Conservation (phyloP, 2,113 vertebrate genomes). For the Eidolon helvum region DNA sequence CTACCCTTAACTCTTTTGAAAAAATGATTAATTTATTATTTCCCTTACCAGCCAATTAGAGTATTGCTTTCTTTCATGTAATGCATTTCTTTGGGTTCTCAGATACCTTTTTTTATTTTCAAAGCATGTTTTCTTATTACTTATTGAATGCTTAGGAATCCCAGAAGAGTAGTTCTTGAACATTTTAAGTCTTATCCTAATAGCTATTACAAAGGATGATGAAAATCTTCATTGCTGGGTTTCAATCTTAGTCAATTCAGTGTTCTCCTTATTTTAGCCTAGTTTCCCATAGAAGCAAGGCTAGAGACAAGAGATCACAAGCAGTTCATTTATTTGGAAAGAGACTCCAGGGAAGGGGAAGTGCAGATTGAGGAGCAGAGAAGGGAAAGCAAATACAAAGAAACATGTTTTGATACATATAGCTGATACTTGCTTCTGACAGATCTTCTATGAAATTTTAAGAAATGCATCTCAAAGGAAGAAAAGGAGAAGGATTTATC, state of each 20-base stretch:
- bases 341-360: not conserved
- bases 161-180: not conserved
- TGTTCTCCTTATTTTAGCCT: not conserved
- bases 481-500: not conserved
- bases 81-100: not conserved
- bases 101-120: not conserved
- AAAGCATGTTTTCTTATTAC: not conserved
- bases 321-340: not conserved
- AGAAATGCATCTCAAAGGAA: not conserved
- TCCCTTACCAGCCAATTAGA: not conserved
- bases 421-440: not conserved
- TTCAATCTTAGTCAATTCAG: not conserved
- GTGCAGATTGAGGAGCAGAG: not conserved
- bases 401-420: not conserved
- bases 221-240: not conserved
- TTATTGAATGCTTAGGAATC: not conserved
- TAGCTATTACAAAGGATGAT: not conserved
- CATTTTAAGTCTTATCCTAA: not conserved
- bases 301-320: not conserved
- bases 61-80: not conserved
- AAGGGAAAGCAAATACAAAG: not conserved
- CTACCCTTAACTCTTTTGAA: not conserved
- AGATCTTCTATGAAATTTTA: not conserved
- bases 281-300: not conserved
- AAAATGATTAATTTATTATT: not conserved